Percentiles rank a stretch among this genome's conserved stretches.
These are phyloP conservation scores for Astreopora myriophthalma DNA, from an alignment of 64 coral and sea anemone genomes.

Conservation along the genomic window DNA sequence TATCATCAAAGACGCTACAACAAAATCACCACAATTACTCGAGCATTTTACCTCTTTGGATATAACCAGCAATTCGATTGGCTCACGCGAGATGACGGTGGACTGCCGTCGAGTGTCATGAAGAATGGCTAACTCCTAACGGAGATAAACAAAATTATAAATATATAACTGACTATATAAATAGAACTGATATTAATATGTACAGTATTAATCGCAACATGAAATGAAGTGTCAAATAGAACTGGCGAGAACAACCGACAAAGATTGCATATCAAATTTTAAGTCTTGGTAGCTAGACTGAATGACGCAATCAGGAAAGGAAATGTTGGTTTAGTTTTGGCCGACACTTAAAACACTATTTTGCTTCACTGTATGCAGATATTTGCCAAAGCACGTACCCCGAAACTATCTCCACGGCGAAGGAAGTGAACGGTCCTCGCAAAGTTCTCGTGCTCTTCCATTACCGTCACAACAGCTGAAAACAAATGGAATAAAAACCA, in stretches of 20 bases:
- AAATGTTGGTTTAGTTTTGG: too few species aligned
- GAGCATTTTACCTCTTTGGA: constrained; percentile 77
- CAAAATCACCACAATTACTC: not conserved
- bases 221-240: too few species aligned
- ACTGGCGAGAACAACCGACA: too few species aligned
- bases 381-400: constrained; percentile 45
- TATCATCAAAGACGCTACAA: not conserved
- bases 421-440: constrained; percentile 90
- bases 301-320: too few species aligned
- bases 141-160: not conserved
- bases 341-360: too few species aligned
- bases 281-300: too few species aligned
- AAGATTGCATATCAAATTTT: too few species aligned
- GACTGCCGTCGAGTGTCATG: constrained; percentile 94
- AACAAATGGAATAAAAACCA: not conserved
- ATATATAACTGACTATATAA: too few species aligned
- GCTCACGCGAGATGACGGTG: constrained; percentile 87
- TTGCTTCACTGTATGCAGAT: not conserved
- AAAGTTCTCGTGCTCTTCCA: constrained; percentile 79
- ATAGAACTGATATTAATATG: too few species aligned
- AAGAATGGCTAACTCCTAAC: constrained; percentile 89
- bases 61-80: constrained; percentile 91
- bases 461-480: constrained; percentile 88
- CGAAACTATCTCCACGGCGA: constrained; percentile 94
- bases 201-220: too few species aligned